Conservation (phyloP, 2,113 vertebrate genomes). For the Meleagris gallopavo region DNA sequence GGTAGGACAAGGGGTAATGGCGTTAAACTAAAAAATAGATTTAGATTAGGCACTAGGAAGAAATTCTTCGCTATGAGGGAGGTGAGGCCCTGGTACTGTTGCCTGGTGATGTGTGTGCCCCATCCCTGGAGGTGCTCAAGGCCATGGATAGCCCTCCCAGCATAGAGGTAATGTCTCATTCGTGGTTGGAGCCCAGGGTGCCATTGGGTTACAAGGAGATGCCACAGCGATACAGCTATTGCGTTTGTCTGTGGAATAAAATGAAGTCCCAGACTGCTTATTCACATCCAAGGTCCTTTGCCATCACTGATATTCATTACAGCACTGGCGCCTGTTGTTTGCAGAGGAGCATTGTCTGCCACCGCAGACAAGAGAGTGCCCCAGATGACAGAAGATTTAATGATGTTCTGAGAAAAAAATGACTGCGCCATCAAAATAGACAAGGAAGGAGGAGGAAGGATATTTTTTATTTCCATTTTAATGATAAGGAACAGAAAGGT, state of each 20-base stretch:
- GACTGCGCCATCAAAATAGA: not conserved
- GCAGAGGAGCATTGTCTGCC: not conserved
- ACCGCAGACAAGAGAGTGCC: not conserved
- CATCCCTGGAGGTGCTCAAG: not conserved
- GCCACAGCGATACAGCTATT: not conserved
- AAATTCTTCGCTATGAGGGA: not conserved
- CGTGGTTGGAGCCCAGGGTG: conserved; percentile 5
- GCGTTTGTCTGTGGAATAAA: not conserved
- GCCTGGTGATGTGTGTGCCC: not conserved
- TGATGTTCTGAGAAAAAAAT: not conserved
- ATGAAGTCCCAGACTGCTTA: not conserved
- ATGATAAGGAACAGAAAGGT: not conserved
- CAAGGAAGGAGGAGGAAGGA: not conserved
- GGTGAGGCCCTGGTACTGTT: not conserved
- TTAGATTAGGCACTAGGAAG: not conserved
- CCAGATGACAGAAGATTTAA: not conserved
- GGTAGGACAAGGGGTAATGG: not conserved
- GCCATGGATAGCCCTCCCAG: not conserved
- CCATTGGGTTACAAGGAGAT: not conserved
- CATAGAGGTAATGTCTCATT: not conserved
- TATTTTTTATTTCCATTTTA: not conserved
- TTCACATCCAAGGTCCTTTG: not conserved
- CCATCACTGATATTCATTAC: not conserved
- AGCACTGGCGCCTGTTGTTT: not conserved
- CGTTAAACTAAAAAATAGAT: not conserved